Percentiles rank a stretch among this genome's conserved stretches.
Conservation (phyloP, 2,888 invertebrate genomes). For the Morinoia aosen region DNA sequence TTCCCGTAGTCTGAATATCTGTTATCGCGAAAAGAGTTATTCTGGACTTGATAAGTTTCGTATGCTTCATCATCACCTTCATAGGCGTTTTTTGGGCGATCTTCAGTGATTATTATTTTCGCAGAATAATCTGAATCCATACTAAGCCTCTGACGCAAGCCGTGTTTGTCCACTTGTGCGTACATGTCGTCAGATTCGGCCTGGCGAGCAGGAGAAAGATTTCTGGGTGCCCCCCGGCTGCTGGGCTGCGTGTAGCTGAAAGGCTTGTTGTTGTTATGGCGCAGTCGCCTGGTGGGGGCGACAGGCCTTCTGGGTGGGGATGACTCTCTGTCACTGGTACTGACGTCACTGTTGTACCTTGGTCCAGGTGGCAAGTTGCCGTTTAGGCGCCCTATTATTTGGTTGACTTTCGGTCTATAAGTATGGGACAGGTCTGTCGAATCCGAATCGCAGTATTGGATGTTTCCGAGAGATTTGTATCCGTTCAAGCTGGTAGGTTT, state of each 20-base stretch:
- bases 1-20: slow-evolving; percentile 50
- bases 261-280: slow-evolving; percentile 62
- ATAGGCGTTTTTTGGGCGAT: slow-evolving; percentile 50
- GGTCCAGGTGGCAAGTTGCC: slow-evolving; percentile 38
- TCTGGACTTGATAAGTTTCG: slow-evolving; percentile 62
- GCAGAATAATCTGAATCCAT: slow-evolving; percentile 65
- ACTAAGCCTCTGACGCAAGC: slow-evolving; percentile 43
- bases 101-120: slow-evolving; percentile 65
- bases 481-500: not conserved
- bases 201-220: slow-evolving; percentile 55
- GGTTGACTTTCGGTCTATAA: slow-evolving; percentile 60
- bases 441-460: slow-evolving; percentile 50
- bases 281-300: slow-evolving; percentile 55
- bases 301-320: slow-evolving; percentile 41
- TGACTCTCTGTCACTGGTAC: slow-evolving; percentile 22
- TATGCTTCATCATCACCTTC: slow-evolving; percentile 65
- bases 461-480: slow-evolving; percentile 62
- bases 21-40: slow-evolving; percentile 55
- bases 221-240: not conserved
- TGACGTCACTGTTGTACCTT: slow-evolving; percentile 35
- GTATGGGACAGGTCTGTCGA: slow-evolving; percentile 48
- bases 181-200: slow-evolving; percentile 48
- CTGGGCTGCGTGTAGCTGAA: slow-evolving; percentile 59
- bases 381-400: slow-evolving; percentile 62
- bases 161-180: slow-evolving; percentile 61